These are phyloP conservation scores for Bubo scandiacus DNA, from an alignment of 2,113 vertebrate genomes.

Conservation along the genomic window DNA sequence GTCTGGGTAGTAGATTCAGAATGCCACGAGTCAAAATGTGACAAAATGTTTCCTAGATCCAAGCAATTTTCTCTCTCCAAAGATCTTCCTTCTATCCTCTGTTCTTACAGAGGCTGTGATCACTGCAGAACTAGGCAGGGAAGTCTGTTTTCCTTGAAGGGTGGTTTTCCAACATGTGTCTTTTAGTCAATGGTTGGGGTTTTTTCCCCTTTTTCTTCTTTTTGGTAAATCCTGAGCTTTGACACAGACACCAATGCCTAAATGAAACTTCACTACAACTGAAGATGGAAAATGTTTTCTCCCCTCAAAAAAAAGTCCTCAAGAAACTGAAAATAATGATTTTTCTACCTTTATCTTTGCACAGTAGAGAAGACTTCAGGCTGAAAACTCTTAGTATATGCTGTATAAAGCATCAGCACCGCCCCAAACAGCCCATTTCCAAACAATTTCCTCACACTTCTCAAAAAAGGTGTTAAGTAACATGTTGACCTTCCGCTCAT, in stretches of 20 bases:
- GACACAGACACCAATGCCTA: neutral
- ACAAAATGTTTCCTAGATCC: neutral
- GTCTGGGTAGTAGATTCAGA: neutral
- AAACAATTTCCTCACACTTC: neutral
- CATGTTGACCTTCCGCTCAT: neutral
- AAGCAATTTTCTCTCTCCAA: neutral
- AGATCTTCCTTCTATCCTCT: neutral
- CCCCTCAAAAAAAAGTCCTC: neutral
- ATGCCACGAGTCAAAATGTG: neutral
- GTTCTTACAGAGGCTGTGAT: neutral
- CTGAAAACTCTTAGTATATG: neutral
- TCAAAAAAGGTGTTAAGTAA: neutral
- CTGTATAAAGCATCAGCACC: neutral
- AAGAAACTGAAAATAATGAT: neutral
- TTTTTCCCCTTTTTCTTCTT: neutral
- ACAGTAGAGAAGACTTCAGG: neutral
- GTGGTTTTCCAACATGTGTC: neutral
- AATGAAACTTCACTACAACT: neutral
- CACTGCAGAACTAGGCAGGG: neutral
- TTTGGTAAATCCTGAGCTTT: neutral
- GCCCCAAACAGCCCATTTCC: neutral
- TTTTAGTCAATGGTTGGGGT: rapidly evolving
- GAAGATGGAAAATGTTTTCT: neutral
- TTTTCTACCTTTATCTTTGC: neutral
- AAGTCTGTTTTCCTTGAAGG: neutral